Percentiles rank a stretch among this genome's conserved stretches.
phyloP scores from a whole-genome alignment of 2,113 vertebrate genomes.

The Ornithorhynchus anatinus region DNA sequence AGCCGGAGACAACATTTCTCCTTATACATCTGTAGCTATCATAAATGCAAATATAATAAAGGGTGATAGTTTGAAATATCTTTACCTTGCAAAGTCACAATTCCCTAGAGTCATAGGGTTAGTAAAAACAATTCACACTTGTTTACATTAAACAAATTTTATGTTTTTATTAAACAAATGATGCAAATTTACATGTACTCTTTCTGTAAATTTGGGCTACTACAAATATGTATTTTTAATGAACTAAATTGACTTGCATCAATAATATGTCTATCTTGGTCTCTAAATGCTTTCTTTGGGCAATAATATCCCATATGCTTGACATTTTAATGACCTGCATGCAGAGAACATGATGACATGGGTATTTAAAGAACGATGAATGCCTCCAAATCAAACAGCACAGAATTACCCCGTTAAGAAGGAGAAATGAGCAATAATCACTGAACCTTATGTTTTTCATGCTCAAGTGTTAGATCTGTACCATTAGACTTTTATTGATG shows the following conservation, averaged over 20 bases:
- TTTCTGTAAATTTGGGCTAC: background rate
- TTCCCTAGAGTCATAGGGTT: no score
- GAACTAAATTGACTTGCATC: background rate
- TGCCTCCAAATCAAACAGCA: slow-evolving; percentile 14
- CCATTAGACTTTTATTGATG: background rate
- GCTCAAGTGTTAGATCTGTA: background rate
- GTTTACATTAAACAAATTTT: no score
- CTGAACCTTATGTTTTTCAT: slow-evolving; percentile 1
- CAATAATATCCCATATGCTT: slow-evolving; percentile 20
- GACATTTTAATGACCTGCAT: slow-evolving; percentile 27
- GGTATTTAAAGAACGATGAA: slow-evolving; percentile 3
- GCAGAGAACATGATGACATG: slow-evolving; percentile 26
- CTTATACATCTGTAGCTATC: background rate
- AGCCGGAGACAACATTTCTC: background rate
- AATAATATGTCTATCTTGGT: background rate
- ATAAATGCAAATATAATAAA: background rate
- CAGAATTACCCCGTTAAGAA: slow-evolving; percentile 32
- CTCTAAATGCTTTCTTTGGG: slow-evolving; percentile 11
- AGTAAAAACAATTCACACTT: background rate
- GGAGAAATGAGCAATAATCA: slow-evolving; percentile 28
- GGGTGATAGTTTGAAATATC: background rate
- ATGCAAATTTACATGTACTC: background rate
- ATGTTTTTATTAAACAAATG: background rate
- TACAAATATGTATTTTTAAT: slow-evolving; percentile 4
- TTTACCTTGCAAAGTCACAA: no score